These are phyloP conservation scores for Wiebesia pumilae DNA, from an alignment of 1,140 invertebrate species.

Conservation along the genomic window DNA sequence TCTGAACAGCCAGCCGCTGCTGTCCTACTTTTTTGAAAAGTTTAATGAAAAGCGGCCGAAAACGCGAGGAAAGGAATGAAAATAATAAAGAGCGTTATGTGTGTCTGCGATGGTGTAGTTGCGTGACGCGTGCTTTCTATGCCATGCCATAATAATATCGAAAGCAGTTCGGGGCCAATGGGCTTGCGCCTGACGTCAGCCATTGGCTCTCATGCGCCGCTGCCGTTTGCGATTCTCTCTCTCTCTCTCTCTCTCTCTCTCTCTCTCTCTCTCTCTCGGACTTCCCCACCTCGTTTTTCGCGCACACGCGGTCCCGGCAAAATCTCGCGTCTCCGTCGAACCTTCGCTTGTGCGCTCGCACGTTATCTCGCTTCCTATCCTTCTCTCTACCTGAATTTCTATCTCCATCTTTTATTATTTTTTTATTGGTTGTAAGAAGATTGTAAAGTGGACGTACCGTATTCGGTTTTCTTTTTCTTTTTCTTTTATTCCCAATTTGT, in stretches of 20 bases:
- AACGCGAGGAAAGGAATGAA: not conserved
- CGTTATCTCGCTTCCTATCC: slow-evolving; percentile 49
- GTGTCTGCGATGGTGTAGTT: not conserved
- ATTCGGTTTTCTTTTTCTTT: not conserved
- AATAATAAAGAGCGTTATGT: not conserved
- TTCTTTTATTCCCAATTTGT: not conserved
- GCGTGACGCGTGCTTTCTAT: not conserved
- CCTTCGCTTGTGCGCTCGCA: not conserved
- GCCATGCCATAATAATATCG: slow-evolving; percentile 24
- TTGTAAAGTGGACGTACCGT: not conserved
- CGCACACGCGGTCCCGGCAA: slow-evolving; percentile 38
- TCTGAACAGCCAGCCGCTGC: not conserved
- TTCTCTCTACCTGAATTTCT: slow-evolving; percentile 34
- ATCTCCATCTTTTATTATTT: slow-evolving; percentile 19
- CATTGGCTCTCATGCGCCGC: slow-evolving; percentile 13
- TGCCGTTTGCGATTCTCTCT: not conserved
- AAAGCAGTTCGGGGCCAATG: slow-evolving; percentile 23
- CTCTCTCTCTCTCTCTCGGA: not conserved
- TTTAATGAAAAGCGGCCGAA: not conserved
- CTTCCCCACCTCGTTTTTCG: slow-evolving; percentile 12
- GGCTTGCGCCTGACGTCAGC: slow-evolving; percentile 35
- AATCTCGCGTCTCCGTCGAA: not conserved
- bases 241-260: not conserved
- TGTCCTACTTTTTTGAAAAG: too few species aligned
- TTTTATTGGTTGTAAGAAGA: not conserved